A percentile compares a stretch with the other conserved stretches of the same genome.
Conservation (phyloP, 2,888 invertebrate species). For the Euphydryas editha region DNA sequence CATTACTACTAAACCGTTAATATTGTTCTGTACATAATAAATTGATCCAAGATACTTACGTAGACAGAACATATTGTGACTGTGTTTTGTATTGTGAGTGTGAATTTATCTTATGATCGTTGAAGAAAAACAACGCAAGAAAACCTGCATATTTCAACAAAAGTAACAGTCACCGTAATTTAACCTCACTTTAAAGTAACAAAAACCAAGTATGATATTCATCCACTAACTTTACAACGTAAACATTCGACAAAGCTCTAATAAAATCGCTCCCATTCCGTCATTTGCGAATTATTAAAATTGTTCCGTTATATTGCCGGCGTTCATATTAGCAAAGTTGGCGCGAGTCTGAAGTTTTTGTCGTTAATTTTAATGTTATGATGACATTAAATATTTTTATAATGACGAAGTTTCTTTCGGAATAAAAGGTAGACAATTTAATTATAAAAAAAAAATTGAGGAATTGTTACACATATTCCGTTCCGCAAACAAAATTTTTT, state of each 20-base stretch:
- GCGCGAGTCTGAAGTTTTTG: slow-evolving; percentile 54
- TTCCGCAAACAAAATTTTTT: neutral
- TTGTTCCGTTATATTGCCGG: slow-evolving; percentile 66
- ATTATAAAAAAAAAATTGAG: neutral
- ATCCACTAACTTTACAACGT: slow-evolving; percentile 50
- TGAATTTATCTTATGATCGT: too few species aligned
- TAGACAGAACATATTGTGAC: too few species aligned
- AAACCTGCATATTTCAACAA: neutral
- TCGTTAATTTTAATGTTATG: slow-evolving; percentile 65
- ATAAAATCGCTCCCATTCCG: slow-evolving; percentile 42
- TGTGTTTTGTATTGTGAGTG: too few species aligned
- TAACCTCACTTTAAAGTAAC: neutral
- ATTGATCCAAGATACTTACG: too few species aligned
- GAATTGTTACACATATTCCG: neutral
- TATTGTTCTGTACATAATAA: too few species aligned
- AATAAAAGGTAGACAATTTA: neutral
- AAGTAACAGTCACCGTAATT: neutral
- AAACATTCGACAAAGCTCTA: slow-evolving; percentile 51
- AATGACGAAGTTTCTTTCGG: slow-evolving; percentile 16
- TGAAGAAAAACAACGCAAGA: too few species aligned
- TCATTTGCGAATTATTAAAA: slow-evolving; percentile 69
- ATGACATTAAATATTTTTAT: slow-evolving; percentile 60
- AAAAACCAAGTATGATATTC: slow-evolving; percentile 35
- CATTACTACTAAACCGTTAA: too few species aligned
- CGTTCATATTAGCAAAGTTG: slow-evolving; percentile 73